Base-by-base conservation (phyloP, 1,140 invertebrate genomes). In the Charaxes varanes region DNA sequence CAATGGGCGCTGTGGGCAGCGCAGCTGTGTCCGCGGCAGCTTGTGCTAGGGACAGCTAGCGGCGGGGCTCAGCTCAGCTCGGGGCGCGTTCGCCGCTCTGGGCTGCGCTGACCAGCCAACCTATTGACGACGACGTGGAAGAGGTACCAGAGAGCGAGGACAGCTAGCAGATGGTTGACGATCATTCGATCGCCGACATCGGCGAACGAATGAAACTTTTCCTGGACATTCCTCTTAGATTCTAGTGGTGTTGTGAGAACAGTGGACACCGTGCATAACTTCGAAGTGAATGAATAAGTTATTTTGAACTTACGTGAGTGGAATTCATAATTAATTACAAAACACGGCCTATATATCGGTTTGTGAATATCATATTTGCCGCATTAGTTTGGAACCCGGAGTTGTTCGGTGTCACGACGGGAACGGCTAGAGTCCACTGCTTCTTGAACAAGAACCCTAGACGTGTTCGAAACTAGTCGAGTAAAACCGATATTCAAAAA, bases 41-140 rank as follows among this genome's bases (percentile, higher is more conserved):
- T 17, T 71, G 71, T 27, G 66, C 69, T 1, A 59, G 78, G 7
- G 84, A 83, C 68, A 87, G 86, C 84, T 86, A 87, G 85, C 86
- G 76, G 45, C 76, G 76, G 13, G 78, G 68, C 63, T 79, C 78
- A 45, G 78, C 66, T 52, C 62, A 64, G 56, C 66, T 85, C 31
- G 84, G 87, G 56, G 84, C 85, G 36, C 88, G 88, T 42, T 87
- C 86, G 24, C 89, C 89, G 19, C 72, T 91, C 23, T 91, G 89
- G 89, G 89, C 87, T 16, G 86, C 89, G 32, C 81, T 90, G 43
- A 90, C 89, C 11, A 87, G 89, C 64, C 88, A 86, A 38, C 88
- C 86, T 24, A 71, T 85, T 1, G 73, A 88, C 38, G 81, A 85
- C 2, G 74, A 73, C 33, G 60, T 58, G 7, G 56, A 61, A 5